A percentile compares a stretch with the other conserved stretches of the same genome.
phyloP scores from a whole-genome alignment of 2,113 vertebrate species.

The Myotis brandtii region DNA sequence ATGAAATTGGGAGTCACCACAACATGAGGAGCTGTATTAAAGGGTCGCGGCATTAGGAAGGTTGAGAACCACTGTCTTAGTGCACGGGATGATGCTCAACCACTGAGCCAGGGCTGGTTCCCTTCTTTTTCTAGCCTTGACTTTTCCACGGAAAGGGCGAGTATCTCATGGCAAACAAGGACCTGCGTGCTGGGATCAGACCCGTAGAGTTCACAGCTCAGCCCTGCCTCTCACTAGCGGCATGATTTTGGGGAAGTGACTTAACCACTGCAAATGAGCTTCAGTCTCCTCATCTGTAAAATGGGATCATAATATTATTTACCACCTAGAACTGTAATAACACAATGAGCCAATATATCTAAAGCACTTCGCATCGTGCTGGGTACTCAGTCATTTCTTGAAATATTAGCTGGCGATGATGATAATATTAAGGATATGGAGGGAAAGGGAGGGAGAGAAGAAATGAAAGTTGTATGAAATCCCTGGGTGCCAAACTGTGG shows the following conservation, averaged over 20 bases:
- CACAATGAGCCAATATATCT: neutral
- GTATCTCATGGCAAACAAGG: neutral
- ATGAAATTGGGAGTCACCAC: too few relatives aligned
- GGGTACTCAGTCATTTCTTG: neutral
- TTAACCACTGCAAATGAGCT: neutral
- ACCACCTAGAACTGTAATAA: neutral
- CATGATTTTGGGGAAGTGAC: neutral
- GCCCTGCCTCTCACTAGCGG: neutral
- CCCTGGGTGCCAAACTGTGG: neutral
- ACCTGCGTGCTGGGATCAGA: neutral
- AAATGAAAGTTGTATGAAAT: neutral
- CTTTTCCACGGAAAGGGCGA: neutral
- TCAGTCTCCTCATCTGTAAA: neutral
- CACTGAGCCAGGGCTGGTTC: too few relatives aligned
- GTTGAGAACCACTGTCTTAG: too few relatives aligned
- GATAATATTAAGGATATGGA: neutral
- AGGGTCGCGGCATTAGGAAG: too few relatives aligned
- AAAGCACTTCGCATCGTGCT: neutral
- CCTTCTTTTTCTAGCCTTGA: neutral
- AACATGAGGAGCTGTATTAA: too few relatives aligned
- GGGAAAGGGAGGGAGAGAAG: neutral
- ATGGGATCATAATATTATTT: neutral
- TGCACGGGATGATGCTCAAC: too few relatives aligned
- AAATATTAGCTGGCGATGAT: neutral
- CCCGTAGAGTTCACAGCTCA: accelerated